phyloP scores from a whole-genome alignment of 2,888 invertebrate genomes.

The Thysanoteuthis rhombus region DNA sequence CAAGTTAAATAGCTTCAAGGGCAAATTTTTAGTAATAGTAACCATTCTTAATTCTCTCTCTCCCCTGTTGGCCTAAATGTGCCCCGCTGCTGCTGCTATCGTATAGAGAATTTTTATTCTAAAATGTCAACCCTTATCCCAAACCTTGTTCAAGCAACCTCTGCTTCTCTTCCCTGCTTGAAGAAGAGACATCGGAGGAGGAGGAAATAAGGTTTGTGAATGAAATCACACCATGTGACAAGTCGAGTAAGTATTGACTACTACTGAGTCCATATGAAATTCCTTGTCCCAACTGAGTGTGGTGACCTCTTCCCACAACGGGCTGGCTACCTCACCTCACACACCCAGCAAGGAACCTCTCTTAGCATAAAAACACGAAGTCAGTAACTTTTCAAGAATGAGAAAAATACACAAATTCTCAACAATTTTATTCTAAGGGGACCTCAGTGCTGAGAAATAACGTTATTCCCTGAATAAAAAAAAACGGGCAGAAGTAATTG shows the following conservation, averaged over 20 bases:
- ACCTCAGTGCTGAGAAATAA: background rate
- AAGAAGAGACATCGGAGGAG: no score
- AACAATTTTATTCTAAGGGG: background rate
- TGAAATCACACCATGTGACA: background rate
- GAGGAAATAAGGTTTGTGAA: background rate
- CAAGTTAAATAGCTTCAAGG: no score
- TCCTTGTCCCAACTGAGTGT: constrained; percentile 12
- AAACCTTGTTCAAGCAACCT: background rate
- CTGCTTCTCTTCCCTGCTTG: background rate
- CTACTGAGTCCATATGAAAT: background rate
- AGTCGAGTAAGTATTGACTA: background rate
- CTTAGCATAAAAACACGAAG: no score
- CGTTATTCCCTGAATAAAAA: background rate
- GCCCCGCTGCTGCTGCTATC: background rate
- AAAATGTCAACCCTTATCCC: background rate
- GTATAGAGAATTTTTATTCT: background rate
- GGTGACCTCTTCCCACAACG: background rate
- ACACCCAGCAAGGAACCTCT: background rate
- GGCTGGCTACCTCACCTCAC: background rate
- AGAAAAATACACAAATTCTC: no score
- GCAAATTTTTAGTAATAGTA: no score
- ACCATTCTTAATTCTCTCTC: background rate
- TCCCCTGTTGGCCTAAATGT: background rate
- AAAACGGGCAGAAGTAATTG: no score
- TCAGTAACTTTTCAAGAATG: no score